Percentiles rank a stretch among this genome's conserved stretches.
phyloP scores from a whole-genome alignment of 2,888 invertebrate genomes.

The Sepioteuthis lessoniana region DNA sequence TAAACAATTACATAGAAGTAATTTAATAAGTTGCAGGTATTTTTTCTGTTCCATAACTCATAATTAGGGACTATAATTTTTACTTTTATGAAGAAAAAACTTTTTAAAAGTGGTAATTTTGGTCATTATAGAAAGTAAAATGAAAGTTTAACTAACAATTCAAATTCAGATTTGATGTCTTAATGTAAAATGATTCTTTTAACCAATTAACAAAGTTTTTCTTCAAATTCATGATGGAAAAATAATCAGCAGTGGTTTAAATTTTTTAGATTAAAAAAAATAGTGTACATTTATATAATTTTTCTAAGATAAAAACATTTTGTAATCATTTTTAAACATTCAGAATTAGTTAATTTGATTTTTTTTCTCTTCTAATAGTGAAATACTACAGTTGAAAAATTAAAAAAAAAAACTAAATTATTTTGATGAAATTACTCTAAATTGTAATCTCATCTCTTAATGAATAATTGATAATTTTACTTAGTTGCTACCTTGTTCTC shows the following conservation, averaged over 20 bases:
- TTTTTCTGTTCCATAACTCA: too few relatives aligned
- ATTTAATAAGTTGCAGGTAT: too few relatives aligned
- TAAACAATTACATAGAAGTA: too few relatives aligned
- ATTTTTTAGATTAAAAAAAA: neutral
- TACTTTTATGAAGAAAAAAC: too few relatives aligned
- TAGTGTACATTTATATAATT: neutral
- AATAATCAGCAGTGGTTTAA: neutral
- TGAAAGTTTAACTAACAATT: neutral
- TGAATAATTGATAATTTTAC: neutral
- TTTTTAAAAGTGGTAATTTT: neutral
- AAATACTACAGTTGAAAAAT: neutral
- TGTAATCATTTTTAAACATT: neutral
- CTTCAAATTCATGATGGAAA: neutral
- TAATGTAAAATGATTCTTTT: neutral
- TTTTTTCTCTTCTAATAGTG: neutral
- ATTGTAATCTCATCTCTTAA: neutral
- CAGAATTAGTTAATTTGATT: neutral
- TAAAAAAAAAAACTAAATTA: too few relatives aligned
- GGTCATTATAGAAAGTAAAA: neutral
- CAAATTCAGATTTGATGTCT: neutral
- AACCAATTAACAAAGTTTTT: neutral
- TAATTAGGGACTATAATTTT: too few relatives aligned
- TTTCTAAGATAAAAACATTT: neutral
- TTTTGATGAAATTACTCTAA: too few relatives aligned
- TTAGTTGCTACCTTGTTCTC: slow-evolving; percentile 2